Evolutionary conservation across 2,888 invertebrate species (phyloP).

Genomic region (Watsonalla binaria): DNA sequence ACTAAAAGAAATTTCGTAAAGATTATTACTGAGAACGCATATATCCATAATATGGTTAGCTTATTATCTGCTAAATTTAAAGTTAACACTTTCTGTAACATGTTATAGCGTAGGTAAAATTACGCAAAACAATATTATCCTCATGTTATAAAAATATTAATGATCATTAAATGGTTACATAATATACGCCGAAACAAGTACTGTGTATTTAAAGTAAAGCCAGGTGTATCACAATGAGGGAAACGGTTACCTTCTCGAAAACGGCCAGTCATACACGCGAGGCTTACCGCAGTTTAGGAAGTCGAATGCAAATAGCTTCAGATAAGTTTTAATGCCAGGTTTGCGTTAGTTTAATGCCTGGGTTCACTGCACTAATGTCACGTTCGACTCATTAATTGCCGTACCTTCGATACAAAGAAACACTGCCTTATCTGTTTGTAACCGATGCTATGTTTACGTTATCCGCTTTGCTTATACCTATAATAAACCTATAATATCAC

Average conservation of each 20-base stretch:
- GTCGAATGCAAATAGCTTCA: conserved; percentile 73
- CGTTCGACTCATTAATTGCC: conserved; percentile 75
- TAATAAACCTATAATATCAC: no score
- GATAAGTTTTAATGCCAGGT: conserved; percentile 75
- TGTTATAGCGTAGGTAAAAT: no score
- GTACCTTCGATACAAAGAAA: conserved; percentile 55
- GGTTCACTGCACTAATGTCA: conserved; percentile 74
- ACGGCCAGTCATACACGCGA: conserved; percentile 37
- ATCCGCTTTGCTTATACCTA: no score
- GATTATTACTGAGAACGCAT: no score
- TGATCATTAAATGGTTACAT: no score
- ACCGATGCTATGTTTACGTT: conserved; percentile 2
- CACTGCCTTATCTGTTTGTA: conserved; percentile 60
- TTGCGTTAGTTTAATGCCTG: conserved; percentile 61
- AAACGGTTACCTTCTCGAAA: conserved; percentile 20
- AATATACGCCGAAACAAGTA: background rate
- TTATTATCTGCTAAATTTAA: conserved; percentile 18
- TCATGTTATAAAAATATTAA: no score
- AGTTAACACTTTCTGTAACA: no score
- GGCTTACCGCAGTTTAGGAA: conserved; percentile 59
- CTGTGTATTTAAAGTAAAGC: conserved; percentile 8
- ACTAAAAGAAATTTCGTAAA: no score
- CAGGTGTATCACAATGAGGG: conserved; percentile 15
- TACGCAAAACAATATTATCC: no score
- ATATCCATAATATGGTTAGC: conserved; percentile 39